Evolutionary conservation across 2,113 vertebrate genomes (phyloP), one percentile per base, ranked within the genome.

Genomic region (Rhinolophus ferrumequinum): DNA sequence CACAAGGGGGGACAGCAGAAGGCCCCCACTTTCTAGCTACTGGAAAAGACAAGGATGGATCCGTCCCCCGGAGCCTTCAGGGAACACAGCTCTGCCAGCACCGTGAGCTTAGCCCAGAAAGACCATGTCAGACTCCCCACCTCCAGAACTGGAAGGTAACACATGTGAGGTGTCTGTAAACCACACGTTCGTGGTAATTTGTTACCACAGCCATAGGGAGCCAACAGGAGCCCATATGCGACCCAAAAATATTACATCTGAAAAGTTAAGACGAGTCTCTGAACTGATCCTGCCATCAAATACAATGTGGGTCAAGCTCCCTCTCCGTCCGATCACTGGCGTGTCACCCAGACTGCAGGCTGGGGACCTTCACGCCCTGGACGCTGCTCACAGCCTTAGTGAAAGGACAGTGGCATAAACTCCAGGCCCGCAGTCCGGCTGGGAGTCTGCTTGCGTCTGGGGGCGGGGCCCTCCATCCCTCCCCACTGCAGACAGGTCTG

Each of bases 261-360:
- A 35, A n/a, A 58, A 33, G 8, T 2, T 50, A 2, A 50, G 8
- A 30, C 21, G 41, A 18, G 12, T 12, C 56, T 67, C 38, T 21
- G 88, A 58, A 11, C 38, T 2, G 4, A 67, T 7, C 38, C 26
- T 41, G 38, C 30, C 19, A 47, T 24, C 30, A 38, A 0, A 16
- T 13, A 28, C 70, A 6, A 9, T 6, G 33, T 28, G 18, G 22
- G 3, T 7, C 0, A 0, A 6, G 26, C 26, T 58, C 47, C 30
- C 13, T 67, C 35, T 41, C 22, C 0, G 0, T 0, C 3, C 41
- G 58, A 0, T 2, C 3, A 0, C 44, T 0, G 0, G 30, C 11
- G 60, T 8, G 2, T n/a, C 15, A 3, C 8, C 21, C 21, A 33
- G 52, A 66, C 76, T 30, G 33, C 12, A 8, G 56, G 26, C 28